phyloP scores from a whole-genome alignment of 2,888 invertebrate genomes.

The Oasisia sp. region DNA sequence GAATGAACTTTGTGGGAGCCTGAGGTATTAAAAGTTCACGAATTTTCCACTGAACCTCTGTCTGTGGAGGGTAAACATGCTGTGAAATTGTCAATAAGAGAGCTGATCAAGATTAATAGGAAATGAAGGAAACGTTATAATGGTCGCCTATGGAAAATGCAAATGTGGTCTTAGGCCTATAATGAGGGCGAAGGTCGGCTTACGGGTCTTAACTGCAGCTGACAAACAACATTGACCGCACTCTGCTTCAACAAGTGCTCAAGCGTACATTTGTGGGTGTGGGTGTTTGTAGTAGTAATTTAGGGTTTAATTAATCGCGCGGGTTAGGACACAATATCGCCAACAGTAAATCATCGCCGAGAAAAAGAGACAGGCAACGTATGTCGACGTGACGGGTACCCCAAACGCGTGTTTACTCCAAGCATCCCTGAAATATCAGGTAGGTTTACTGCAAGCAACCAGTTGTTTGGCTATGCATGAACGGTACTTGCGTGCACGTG shows the following conservation, averaged over 20 bases:
- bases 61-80: no score
- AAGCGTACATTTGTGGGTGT: slow-evolving; percentile 10
- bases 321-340: neutral
- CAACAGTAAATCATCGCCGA: neutral
- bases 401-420: neutral
- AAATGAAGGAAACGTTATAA: no score
- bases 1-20: no score
- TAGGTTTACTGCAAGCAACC: neutral
- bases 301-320: neutral
- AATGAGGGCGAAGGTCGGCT: neutral
- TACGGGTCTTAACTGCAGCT: neutral
- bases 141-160: no score
- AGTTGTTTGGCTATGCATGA: neutral
- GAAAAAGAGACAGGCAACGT: neutral
- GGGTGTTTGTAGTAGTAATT: neutral
- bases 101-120: no score
- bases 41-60: no score
- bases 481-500: neutral
- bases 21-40: no score
- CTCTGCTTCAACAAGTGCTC: neutral
- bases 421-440: neutral
- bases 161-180: neutral
- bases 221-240: neutral
- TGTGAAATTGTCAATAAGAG: no score
- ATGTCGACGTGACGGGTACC: neutral